Evolutionary conservation across 1,140 invertebrate species (phyloP), one percentile per base, ranked within the genome.

Genomic region (Meteorus sp.): DNA sequence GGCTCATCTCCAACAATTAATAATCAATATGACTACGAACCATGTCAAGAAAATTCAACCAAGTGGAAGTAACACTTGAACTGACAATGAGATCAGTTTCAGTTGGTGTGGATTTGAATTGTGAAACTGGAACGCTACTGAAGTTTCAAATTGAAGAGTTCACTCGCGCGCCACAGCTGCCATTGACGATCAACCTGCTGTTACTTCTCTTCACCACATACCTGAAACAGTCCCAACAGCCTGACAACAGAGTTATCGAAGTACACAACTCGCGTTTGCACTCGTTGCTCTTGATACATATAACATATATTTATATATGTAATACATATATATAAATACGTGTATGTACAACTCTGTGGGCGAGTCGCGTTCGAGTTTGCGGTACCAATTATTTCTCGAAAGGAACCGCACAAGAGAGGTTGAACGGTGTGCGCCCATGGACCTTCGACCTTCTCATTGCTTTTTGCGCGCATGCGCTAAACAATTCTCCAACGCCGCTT

Each of bases 371-470:
- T 47, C 23, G 8, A 31, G 8, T 31, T 53, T 3, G 15, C n/a
- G 17, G 33, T 3, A 22, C 33, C 19, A 51, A 51, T 51, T 51
- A 51, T 33, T 33, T 51, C 27, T 13, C 11, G 27, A 51, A 51
- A 51, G 27, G 29, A 51, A 51, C 31, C 29, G 27, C 44, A 47
- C 9, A n/a, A n/a, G n/a, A n/a, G n/a, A n/a, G n/a, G n/a, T n/a
- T n/a, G n/a, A n/a, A n/a, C n/a, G n/a, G n/a, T n/a, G n/a, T n/a
- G 11, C 9, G 23, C 22, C 3, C 20, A 25, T 47, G 17, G 11
- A 13, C 29, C 7, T 17, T 2, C 0, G 27, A 51, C 20, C n/a
- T n/a, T n/a, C n/a, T n/a, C n/a, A n/a, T n/a, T n/a, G n/a, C n/a
- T n/a, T n/a, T n/a, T n/a, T n/a, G n/a, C n/a, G n/a, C n/a, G n/a